These are phyloP conservation scores for Adela reaumurella DNA, from an alignment of 2,888 invertebrate genomes.

Conservation along the genomic window DNA sequence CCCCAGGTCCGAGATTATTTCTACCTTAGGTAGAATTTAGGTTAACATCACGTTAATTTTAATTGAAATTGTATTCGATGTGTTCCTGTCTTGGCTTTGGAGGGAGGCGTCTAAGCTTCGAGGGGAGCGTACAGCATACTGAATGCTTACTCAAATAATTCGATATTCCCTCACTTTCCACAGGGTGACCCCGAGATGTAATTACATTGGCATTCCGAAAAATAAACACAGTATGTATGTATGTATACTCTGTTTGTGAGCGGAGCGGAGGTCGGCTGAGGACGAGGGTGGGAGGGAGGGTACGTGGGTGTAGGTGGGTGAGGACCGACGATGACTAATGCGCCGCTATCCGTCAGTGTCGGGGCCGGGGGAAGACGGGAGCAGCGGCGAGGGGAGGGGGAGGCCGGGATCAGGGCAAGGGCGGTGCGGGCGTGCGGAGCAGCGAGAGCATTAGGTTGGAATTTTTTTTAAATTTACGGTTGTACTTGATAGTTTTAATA, in stretches of 20 bases:
- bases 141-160: no score
- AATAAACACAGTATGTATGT: conserved; percentile 48
- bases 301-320: conserved; percentile 13
- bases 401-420: background rate
- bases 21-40: no score
- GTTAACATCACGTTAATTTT: no score
- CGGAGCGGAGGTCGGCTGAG: conserved; percentile 17
- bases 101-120: no score
- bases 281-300: conserved; percentile 38
- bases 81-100: no score
- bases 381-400: conserved; percentile 19
- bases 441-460: no score
- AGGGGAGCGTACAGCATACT: no score
- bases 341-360: conserved; percentile 68
- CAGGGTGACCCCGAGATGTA: background rate
- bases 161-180: no score
- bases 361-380: conserved; percentile 36
- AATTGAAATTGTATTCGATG: no score
- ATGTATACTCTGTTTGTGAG: background rate
- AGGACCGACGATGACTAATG: conserved; percentile 66
- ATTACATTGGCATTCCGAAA: conserved; percentile 50
- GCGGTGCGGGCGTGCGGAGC: background rate
- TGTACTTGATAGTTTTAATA: no score
- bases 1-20: no score
- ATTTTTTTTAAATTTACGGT: no score